These are phyloP conservation scores for Ophiothrix spiculata DNA, from an alignment of 35 echinoderm and acorn worm species.

Conservation along the genomic window DNA sequence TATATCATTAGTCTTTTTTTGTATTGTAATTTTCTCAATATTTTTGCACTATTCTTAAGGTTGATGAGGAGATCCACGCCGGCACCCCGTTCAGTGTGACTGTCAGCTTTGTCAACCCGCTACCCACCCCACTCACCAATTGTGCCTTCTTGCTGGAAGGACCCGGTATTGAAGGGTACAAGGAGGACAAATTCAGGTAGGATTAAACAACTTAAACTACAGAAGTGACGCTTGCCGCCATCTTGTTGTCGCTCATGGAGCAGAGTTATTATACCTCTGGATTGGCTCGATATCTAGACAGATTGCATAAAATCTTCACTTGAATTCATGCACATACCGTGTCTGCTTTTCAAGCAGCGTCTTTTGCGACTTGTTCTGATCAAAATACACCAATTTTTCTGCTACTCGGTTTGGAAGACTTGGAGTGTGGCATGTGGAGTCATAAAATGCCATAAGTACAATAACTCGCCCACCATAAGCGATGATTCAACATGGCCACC, in stretches of 20 bases:
- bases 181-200: slow-evolving; percentile 60
- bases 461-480: no score
- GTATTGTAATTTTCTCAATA: no score
- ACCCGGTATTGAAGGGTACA: slow-evolving; percentile 76
- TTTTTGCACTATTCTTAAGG: no score
- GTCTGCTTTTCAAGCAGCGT: background rate
- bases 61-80: slow-evolving; percentile 8
- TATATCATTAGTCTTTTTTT: no score
- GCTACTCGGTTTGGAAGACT: background rate
- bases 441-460: no score
- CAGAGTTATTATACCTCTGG: no score
- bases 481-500: no score
- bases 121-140: slow-evolving; percentile 43
- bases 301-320: background rate
- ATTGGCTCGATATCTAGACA: no score
- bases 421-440: no score
- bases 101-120: slow-evolving; percentile 75
- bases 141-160: slow-evolving; percentile 75
- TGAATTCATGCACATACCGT: background rate
- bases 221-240: background rate
- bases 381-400: background rate
- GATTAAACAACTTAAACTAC: background rate
- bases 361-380: background rate
- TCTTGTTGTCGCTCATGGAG: background rate
- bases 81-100: slow-evolving; percentile 42